These are phyloP conservation scores for Tachina grossa DNA, from an alignment of 2,888 invertebrate genomes.

Conservation along the genomic window DNA sequence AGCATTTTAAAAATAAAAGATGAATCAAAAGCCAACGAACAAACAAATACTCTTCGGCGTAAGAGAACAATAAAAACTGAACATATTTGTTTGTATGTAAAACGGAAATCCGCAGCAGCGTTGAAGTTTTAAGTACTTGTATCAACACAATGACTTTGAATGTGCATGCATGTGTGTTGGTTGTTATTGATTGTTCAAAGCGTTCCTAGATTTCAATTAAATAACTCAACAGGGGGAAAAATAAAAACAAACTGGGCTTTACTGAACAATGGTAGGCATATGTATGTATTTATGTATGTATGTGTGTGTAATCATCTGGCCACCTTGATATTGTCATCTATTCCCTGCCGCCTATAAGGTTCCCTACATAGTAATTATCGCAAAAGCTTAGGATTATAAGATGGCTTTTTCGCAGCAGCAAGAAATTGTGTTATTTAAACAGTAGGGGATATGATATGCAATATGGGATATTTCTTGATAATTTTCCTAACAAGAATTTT, in stretches of 20 bases:
- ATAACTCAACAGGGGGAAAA: slow-evolving; percentile 26
- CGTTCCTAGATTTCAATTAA: slow-evolving; percentile 51
- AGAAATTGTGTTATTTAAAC: slow-evolving; percentile 13
- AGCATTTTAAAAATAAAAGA: slow-evolving; percentile 22
- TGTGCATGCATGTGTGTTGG: not conserved
- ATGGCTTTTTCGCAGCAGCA: not conserved
- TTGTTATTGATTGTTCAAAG: slow-evolving; percentile 14
- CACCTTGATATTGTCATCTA: slow-evolving; percentile 43
- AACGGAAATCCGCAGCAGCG: slow-evolving; percentile 68
- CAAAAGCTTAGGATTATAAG: not conserved
- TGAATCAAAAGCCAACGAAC: slow-evolving; percentile 24
- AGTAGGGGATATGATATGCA: no score
- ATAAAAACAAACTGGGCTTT: slow-evolving; percentile 2
- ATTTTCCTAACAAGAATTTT: no score
- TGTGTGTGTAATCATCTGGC: slow-evolving; percentile 20
- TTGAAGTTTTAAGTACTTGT: slow-evolving; percentile 32
- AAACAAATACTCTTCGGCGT: slow-evolving; percentile 30
- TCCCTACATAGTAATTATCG: not conserved
- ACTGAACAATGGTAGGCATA: slow-evolving; percentile 21
- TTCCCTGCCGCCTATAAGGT: not conserved
- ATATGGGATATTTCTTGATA: no score
- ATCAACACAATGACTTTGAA: not conserved
- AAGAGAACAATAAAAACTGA: slow-evolving; percentile 49
- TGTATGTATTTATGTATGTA: not conserved
- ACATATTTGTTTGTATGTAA: slow-evolving; percentile 38